phyloP scores from a whole-genome alignment of 2,797 vertebrate species.

The Eleutherodactylus coqui region DNA sequence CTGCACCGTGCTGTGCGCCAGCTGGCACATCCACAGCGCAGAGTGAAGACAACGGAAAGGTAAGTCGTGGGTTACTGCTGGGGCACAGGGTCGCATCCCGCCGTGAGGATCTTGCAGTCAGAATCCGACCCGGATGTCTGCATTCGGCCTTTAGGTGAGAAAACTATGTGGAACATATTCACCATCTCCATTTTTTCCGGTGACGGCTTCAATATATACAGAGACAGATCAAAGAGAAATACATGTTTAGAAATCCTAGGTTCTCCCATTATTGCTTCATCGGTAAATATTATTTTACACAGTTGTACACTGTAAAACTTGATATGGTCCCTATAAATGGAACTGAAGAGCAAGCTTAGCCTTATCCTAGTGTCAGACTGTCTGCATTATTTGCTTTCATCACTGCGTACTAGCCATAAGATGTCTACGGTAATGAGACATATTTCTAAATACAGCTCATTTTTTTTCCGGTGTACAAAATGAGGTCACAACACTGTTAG shows the following conservation, averaged over 20 bases:
- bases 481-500: background rate
- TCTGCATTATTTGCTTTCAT: background rate
- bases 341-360: background rate
- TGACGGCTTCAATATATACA: too few species aligned
- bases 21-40: too few species aligned
- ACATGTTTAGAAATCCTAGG: constrained; percentile 12
- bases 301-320: constrained; percentile 29
- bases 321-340: constrained; percentile 26
- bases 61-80: too few species aligned
- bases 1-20: too few species aligned
- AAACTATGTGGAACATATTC: too few species aligned
- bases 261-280: background rate
- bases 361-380: background rate
- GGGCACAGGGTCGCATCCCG: too few species aligned
- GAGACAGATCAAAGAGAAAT: background rate
- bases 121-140: too few species aligned
- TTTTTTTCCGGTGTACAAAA: background rate
- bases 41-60: too few species aligned
- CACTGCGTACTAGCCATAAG: background rate
- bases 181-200: too few species aligned
- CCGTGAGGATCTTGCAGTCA: too few species aligned
- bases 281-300: constrained; percentile 24
- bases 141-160: too few species aligned
- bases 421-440: background rate
- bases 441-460: background rate